Base-by-base conservation (phyloP, 1,140 invertebrate genomes). In the Trachymyrmex septentrionalis region DNA sequence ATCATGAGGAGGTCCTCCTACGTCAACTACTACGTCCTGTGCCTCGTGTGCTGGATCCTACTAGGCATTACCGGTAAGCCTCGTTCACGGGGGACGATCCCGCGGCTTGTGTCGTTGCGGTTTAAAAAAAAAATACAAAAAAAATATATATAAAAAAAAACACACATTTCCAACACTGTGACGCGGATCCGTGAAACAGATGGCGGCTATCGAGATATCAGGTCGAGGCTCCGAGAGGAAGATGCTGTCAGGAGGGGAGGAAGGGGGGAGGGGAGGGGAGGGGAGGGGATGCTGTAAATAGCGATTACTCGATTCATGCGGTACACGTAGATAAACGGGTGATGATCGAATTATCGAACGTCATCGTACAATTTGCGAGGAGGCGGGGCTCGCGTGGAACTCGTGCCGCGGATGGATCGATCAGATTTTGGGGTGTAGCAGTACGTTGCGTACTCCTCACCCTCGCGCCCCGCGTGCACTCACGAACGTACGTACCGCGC, bases 21-120 rank as follows among this genome's bases (percentile, higher is more conserved):
- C 92, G 93, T 95, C 91, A 94, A 95, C 91, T 95, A 95, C 90
- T 95, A 95, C 93, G 92, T 95, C 86, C 93, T 95, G 87, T 95
- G 94, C 92, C 94, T 95, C 92, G 94, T 95, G 87, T 95, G 94
- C 92, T 95, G 95, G 95, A 93, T 95, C 80, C 92, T 95, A 69
- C 92, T 95, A 85, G 94, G 95, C 85, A 94, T 95, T 87, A 95
- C 94, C 90, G 95, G 95, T 95, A 95, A 95, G 94, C 61, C 19
- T 30, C 59, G 86, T 24, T 34, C 24, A 6, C 24, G 21, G 7
- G 6, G 16, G 59, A n/a, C n/a, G 61, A 30, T 57, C 72, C 48
- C 67, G 16, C 7, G 24, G 27, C 61, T 76, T 38, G 21, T n/a
- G n/a, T n/a, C n/a, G n/a, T n/a, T n/a, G n/a, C n/a, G n/a, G n/a